Base-by-base conservation (phyloP, 1,140 invertebrate genomes). In the Cotesia chilonis region DNA sequence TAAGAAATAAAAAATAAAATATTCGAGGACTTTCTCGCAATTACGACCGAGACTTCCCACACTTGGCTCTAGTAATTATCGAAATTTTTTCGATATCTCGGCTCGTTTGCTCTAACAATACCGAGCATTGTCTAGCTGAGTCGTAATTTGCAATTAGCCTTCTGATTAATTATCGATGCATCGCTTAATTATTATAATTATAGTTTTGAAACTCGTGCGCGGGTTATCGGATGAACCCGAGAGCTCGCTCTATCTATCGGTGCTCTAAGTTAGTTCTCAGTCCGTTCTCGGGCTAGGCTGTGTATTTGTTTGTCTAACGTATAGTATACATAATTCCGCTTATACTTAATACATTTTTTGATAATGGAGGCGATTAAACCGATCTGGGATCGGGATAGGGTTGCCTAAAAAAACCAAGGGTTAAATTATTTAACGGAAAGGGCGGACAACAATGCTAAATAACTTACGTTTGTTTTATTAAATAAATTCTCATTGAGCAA, bases 151-250 rank as follows among this genome's bases (percentile, higher is more conserved):
- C 79, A 85, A 85, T 85, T 85, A 85, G 79, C 75, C 79, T 81
- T 70, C 81, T 82, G 80, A 84, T 85, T 85, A 85, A 85, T 85
- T 83, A 84, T 82, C 83, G 82, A 85, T 84, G 82, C 82, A 85
- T 84, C 81, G 77, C 72, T 78, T 81, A 83, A 85, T 85, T 84
- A 85, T 83, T 77, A 78, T 82, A 83, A 82, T 82, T 82, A 80
- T 78, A 6, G 28, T 41, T 65, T 64, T 66, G 61, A 72, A 78
- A 79, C 75, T 77, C 76, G 76, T 76, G 74, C 73, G 77, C 51
- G 57, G 59, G 35, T 74, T 78, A 81, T 82, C 78, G 73, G 78
- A 79, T 76, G 70, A 70, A 76, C 63, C 59, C 60, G 41, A 9
- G 5, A 59, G 57, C 14, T 35, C 20, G 57, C 17, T 59, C 57